Percentiles rank a stretch among this genome's conserved stretches.
Conservation (phyloP, 2,113 vertebrate genomes). For the Nothoprocta perdicaria region DNA sequence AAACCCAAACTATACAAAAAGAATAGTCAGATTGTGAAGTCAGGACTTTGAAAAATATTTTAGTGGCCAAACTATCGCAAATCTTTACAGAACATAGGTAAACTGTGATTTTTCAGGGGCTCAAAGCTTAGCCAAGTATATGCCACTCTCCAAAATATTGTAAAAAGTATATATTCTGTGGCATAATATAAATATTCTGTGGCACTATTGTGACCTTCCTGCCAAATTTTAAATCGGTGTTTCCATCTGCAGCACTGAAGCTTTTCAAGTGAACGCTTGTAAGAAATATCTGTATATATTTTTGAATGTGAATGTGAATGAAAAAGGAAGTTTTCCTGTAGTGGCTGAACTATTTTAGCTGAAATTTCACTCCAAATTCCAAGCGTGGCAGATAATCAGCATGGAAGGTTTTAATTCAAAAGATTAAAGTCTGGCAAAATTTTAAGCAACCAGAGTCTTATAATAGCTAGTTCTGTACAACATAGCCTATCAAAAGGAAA, state of each 20-base stretch:
- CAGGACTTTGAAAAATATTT: neutral
- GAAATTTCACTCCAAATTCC: neutral
- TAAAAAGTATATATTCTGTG: neutral
- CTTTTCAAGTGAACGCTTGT: neutral
- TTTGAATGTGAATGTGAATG: neutral
- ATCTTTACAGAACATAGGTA: neutral
- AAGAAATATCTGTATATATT: neutral
- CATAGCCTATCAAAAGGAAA: constrained; percentile 19
- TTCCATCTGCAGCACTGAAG: neutral
- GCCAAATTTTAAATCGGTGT: neutral
- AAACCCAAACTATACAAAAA: constrained; percentile 3
- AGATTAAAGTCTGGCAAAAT: constrained; percentile 21
- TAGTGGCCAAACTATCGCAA: neutral
- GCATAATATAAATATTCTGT: neutral
- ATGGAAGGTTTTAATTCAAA: neutral
- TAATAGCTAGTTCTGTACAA: constrained; percentile 20
- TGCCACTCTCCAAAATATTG: neutral
- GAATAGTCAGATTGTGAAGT: neutral
- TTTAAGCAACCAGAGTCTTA: neutral
- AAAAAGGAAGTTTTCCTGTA: neutral
- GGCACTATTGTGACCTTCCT: neutral
- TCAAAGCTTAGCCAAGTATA: neutral
- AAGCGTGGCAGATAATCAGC: neutral
- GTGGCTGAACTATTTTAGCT: neutral
- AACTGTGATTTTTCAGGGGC: neutral